Evolutionary conservation across 2,797 vertebrate species (phyloP).

Genomic region (Chaetodon trifasciatus): DNA sequence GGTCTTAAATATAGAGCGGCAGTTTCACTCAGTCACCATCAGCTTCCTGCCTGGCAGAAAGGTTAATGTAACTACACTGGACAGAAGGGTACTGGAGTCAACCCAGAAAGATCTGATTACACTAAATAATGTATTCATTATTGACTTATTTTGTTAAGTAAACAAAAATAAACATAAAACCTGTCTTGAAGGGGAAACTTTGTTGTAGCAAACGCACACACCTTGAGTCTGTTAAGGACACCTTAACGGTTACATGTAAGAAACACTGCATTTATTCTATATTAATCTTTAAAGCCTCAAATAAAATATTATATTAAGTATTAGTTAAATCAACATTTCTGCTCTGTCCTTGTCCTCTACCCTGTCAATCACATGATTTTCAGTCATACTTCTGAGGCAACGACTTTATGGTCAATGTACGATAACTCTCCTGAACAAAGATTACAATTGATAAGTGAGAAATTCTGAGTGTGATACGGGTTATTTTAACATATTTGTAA

Average conservation of each 20-base stretch:
- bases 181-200: background rate
- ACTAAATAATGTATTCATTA: background rate
- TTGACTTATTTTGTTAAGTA: background rate
- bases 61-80: conserved; percentile 1
- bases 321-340: too few species aligned
- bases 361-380: conserved; percentile 28
- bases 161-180: conserved; percentile 9
- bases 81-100: background rate
- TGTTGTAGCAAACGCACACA: background rate
- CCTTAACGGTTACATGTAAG: too few species aligned
- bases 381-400: conserved; percentile 22
- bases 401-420: conserved; percentile 4
- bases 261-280: too few species aligned
- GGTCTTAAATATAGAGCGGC: conserved; percentile 59
- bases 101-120: background rate
- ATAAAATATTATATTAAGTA: too few species aligned
- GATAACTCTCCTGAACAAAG: conserved; percentile 49
- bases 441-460: conserved; percentile 59
- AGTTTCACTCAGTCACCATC: conserved; percentile 44
- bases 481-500: conserved; percentile 24
- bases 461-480: conserved; percentile 44
- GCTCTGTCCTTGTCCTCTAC: too few species aligned
- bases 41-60: conserved; percentile 31
- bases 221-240: background rate
- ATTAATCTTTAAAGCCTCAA: too few species aligned